Base-by-base conservation (phyloP, 2,888 invertebrate genomes). In the Eupithecia vulgata region DNA sequence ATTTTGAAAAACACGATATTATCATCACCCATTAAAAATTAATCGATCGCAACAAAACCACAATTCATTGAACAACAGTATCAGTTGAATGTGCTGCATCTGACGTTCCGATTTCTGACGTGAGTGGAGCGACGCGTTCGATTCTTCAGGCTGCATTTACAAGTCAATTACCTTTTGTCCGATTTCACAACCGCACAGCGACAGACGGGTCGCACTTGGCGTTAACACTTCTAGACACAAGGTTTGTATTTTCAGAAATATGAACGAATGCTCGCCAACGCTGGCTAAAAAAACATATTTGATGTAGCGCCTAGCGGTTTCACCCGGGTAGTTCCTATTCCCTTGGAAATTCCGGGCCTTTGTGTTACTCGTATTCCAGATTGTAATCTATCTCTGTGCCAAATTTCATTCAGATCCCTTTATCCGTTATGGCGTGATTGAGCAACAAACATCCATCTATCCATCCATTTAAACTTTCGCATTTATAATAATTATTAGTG, bases 81-180 rank as follows among this genome's bases (percentile, higher is more conserved):
- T 70, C 70, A 71, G 69, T 68, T 61, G 37, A 74, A 70, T 25
- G 25, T 25, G 5, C 52, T 35, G 37, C 70, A 65, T 68, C 52
- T 68, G 57, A 73, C 59, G 64, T 21, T 59, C 42, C 70, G 70
- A 72, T 67, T 70, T 59, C 70, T 62, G 68, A 61, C 70, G 62
- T 2, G 30, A 59, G 61, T 68, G 64, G 68, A 65, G 40, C 17
- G 65, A 70, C 67, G 75, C 69, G 65, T 62, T 66, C 70, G 68
- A 67, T 68, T 68, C 72, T 68, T 71, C 72, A 70, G 70, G 66
- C 72, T 72, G 72, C 75, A 75, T 75, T 75, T 75, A 72, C 77
- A 75, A 77, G 79, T 76, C 76, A 76, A 79, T 77, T 78, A 65
- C 67, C 72, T 74, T 76, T 75, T 77, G 73, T 74, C 67, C 73